Conservation (phyloP, 2,888 invertebrate species). For the Drosophila parthenogenetica region DNA sequence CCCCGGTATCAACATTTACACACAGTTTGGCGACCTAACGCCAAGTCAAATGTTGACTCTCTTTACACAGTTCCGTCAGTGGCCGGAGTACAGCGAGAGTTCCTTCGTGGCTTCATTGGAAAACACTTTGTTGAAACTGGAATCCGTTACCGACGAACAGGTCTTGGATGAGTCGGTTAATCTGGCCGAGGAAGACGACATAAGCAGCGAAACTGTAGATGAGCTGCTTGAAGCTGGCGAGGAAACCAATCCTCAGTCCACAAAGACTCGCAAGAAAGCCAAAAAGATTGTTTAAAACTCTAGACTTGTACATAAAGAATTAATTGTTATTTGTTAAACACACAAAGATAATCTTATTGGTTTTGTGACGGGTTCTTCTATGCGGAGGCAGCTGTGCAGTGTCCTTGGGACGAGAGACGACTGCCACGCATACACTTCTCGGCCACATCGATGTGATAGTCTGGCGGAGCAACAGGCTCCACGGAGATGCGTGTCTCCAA, state of each 20-base stretch:
- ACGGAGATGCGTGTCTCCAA: constrained; percentile 81
- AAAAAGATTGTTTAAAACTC: constrained; percentile 28
- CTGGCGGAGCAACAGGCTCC: constrained; percentile 38
- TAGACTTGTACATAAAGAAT: background rate
- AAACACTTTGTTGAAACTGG: constrained; percentile 86
- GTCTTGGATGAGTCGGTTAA: constrained; percentile 69
- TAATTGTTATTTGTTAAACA: too few species aligned
- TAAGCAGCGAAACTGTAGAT: constrained; percentile 44
- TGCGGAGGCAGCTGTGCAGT: constrained; percentile 51
- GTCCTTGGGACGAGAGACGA: constrained; percentile 70
- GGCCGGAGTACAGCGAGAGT: constrained; percentile 89
- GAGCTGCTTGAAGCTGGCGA: constrained; percentile 39
- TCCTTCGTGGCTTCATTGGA: constrained; percentile 89
- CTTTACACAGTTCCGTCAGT: constrained; percentile 87
- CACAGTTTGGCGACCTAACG: constrained; percentile 89
- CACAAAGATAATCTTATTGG: constrained; percentile 12
- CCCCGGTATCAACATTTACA: constrained; percentile 89
- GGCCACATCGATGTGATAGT: constrained; percentile 66
- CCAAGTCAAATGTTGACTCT: constrained; percentile 88
- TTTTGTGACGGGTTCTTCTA: constrained; percentile 17
- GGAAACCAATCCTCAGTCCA: constrained; percentile 14
- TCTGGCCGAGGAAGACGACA: constrained; percentile 81
- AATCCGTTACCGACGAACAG: constrained; percentile 83
- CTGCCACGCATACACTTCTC: constrained; percentile 79
- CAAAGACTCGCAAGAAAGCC: constrained; percentile 39